phyloP scores from a whole-genome alignment of 2,113 vertebrate species.

The Sinocyclocheilus grahami region DNA sequence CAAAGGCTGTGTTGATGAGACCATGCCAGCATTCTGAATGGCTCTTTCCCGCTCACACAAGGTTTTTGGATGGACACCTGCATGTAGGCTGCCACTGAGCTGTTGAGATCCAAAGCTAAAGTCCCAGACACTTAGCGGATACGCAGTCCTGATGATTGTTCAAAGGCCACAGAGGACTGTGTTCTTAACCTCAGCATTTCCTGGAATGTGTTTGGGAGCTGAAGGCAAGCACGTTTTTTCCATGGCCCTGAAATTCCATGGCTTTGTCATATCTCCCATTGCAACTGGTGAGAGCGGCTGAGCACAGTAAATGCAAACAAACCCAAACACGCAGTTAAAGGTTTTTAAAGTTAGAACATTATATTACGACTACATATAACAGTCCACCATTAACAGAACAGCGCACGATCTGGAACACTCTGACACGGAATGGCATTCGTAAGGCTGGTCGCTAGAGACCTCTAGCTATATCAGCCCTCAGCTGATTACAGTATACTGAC shows the following conservation, averaged over 20 bases:
- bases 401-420: conserved; percentile 7
- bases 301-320: background rate
- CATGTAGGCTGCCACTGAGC: background rate
- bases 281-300: conserved; percentile 22
- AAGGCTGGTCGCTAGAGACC: background rate
- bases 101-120: conserved; percentile 50
- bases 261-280: conserved; percentile 51
- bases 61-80: conserved; percentile 34
- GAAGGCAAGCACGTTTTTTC: conserved; percentile 64
- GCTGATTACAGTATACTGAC: conserved; percentile 34
- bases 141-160: conserved; percentile 68
- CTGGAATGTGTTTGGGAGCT: conserved; percentile 68
- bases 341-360: background rate
- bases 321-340: background rate
- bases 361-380: background rate
- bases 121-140: conserved; percentile 66
- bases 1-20: conserved; percentile 22
- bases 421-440: background rate
- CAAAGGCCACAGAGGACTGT: conserved; percentile 65
- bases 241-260: conserved; percentile 58
- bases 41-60: conserved; percentile 22
- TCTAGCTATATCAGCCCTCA: conserved; percentile 36
- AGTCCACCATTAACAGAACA: conserved; percentile 6
- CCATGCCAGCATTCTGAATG: background rate
- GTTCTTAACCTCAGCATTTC: conserved; percentile 69